These are phyloP conservation scores for Subacronicta megacephala DNA, from an alignment of 2,888 invertebrate genomes.

Conservation along the genomic window DNA sequence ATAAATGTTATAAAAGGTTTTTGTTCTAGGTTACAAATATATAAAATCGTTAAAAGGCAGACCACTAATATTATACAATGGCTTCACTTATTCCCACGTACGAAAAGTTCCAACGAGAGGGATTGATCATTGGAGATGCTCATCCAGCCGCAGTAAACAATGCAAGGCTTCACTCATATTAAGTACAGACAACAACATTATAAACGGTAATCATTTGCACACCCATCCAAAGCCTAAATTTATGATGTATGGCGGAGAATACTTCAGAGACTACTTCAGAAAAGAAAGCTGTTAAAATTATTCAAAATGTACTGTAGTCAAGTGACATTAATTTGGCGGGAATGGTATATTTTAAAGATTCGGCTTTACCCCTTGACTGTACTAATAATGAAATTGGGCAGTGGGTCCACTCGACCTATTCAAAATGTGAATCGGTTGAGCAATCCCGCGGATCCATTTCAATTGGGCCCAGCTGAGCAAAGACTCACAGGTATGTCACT, in stretches of 20 bases:
- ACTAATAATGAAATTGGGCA: no score
- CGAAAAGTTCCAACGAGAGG: neutral
- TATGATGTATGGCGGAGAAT: neutral
- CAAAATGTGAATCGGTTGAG: no score
- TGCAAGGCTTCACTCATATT: constrained; percentile 15
- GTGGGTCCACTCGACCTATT: no score
- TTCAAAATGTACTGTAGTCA: no score
- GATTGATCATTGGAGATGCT: constrained; percentile 15
- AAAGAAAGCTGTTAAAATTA: no score
- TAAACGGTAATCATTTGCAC: neutral
- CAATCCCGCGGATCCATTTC: no score
- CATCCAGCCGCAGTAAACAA: constrained; percentile 8
- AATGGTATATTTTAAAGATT: no score
- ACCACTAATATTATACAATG: neutral
- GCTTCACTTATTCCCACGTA: constrained; percentile 5
- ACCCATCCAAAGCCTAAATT: constrained; percentile 1
- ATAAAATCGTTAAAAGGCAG: constrained; percentile 15
- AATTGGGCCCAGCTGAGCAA: no score
- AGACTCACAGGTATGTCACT: no score
- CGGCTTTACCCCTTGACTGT: no score
- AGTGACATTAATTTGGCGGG: no score
- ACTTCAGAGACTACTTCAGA: neutral
- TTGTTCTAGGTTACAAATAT: constrained; percentile 14
- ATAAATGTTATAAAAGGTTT: neutral
- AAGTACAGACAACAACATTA: constrained; percentile 1